Conservation (phyloP, 92 coral and sea anemone species). For the Chrysogorgia sp. region DNA sequence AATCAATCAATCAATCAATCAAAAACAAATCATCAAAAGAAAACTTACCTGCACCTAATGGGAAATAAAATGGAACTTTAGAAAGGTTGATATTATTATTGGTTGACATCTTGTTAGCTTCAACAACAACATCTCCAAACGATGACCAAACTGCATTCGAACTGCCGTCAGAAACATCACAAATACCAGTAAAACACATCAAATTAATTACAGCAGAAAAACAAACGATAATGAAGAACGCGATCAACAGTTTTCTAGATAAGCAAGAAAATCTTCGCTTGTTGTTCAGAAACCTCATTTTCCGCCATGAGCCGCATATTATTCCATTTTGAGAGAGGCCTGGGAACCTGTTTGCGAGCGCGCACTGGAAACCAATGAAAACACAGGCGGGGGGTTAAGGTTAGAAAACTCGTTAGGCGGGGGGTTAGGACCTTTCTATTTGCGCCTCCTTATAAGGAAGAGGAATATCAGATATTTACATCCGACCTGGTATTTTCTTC, state of each 20-base stretch:
- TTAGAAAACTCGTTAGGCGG: too few species aligned
- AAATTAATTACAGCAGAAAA: neutral
- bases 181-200: constrained; percentile 13
- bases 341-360: too few species aligned
- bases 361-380: too few species aligned
- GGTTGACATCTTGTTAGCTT: constrained; percentile 14
- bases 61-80: neutral
- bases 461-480: too few species aligned
- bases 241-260: neutral
- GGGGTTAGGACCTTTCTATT: too few species aligned
- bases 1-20: too few species aligned
- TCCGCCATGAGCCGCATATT: neutral
- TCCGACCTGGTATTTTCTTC: too few species aligned
- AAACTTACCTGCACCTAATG: neutral
- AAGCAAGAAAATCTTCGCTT: constrained; percentile 16
- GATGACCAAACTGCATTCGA: constrained; percentile 4
- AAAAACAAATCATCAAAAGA: neutral
- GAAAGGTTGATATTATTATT: neutral
- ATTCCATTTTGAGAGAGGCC: too few species aligned
- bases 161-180: neutral
- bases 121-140: constrained; percentile 16
- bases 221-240: neutral
- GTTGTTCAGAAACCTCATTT: neutral
- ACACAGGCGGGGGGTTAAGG: too few species aligned
- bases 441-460: too few species aligned